Evolutionary conservation across 2,797 vertebrate genomes (phyloP), one percentile per base, ranked within the genome.

Genomic region (Yasuhikotakia modesta): DNA sequence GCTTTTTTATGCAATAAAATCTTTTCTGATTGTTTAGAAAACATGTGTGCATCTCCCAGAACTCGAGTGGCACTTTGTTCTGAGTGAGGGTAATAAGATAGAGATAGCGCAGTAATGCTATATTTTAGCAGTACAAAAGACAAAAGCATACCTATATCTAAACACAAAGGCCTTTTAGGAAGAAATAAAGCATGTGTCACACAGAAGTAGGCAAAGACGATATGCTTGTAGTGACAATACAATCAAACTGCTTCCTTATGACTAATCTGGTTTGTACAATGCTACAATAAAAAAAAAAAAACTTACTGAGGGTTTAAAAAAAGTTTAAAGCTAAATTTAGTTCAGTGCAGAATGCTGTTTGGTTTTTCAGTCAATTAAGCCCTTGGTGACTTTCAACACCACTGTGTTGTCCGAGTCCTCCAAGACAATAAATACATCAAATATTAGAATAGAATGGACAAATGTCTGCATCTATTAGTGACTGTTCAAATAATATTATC

Each of bases 171-270:
- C 78, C 77, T 87, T 89, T 86, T 84, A 87, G 87, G 70, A 16
- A 70, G 85, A 87, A 90, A 90, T 89, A 92, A 86, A 58, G 80
- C 80, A 86, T 81, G 75, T 66, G 83, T 84, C 85, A 69, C 83
- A 61, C n/a, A n/a, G n/a, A n/a, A n/a, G 60, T 70, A 67, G 83
- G 85, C 75, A 80, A 86, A 88, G 87, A 86, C 82, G 78, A 89
- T 86, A 85, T 61, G 86, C 86, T 87, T 87, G 82, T 80, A 60
- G 82, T 88, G 87, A 90, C 85, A 90, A 89, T 89, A 84, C 82
- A 87, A 81, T 83, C 82, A 72, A 83, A 87, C 78, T 88, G 84
- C 87, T 88, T 67, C 13, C 82, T 81, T 86, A 82, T 87, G 88
- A 90, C 90, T 89, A 89, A 79, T 84, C 82, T n/a, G 58, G 60